Base-by-base conservation (phyloP, 2,797 vertebrate genomes). In the Schizopygopsis pylzovi region DNA sequence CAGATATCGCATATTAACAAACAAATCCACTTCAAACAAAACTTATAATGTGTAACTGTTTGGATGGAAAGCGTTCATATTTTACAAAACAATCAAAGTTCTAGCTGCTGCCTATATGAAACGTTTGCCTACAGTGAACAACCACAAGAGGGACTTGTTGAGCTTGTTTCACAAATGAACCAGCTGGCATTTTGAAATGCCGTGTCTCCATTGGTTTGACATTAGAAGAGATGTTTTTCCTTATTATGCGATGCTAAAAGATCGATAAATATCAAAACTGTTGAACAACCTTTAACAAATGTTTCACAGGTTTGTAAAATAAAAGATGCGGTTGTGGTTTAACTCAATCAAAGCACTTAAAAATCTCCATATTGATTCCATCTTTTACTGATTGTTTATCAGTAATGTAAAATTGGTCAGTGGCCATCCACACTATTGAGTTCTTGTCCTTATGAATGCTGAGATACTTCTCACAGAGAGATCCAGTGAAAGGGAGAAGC, bases 91-190 rank as follows among this genome's bases (percentile, higher is more conserved):
- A 20, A 12, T 20, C 56, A 67, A 43, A 33, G 13, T 71, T 63
- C 11, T 63, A 1, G 12, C 8, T 7, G 1, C 15, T 41, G 13
- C n/a, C 12, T 70, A 12, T 25, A 4, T 20, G 2, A 7, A 70
- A 67, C 0, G 22, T 56, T 28, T 68, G 12, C 18, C 76, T 87
- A 73, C 56, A 59, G 4, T 6, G 25, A 39, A 84, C 8, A 18
- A 67, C 81, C 88, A 87, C 89, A 72, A 88, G 89, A 88, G 85
- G 85, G 56, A 73, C 37, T 54, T 77, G 72, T 87, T 87, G 85
- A 82, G 75, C 85, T 83, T 52, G 1, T 52, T 76, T 52, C 33
- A 52, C 59, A 54, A 63, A 84, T 20, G 6, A 82, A 63, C 25
- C 37, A 25, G 52, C 33, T 33, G 79, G 11, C 13, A 59, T 73